phyloP scores from a whole-genome alignment of 2,113 vertebrate species.

The Gorsachius goisagi region DNA sequence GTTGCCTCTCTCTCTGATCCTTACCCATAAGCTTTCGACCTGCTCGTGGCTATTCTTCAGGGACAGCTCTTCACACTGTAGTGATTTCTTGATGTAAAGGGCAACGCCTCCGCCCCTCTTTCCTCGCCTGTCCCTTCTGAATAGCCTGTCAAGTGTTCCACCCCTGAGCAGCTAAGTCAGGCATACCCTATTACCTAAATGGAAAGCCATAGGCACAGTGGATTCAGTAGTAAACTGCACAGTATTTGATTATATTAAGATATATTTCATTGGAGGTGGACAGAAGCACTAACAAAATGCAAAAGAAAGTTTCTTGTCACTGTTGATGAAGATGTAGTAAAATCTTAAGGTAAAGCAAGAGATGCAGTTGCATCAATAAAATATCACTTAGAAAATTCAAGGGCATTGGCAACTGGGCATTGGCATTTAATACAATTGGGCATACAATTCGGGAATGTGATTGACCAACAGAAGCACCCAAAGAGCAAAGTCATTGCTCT shows the following conservation, averaged over 20 bases:
- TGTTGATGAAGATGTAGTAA: not conserved
- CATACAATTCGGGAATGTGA: not conserved
- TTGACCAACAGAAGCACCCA: not conserved
- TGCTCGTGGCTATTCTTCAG: too few relatives aligned
- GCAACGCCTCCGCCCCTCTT: too few relatives aligned
- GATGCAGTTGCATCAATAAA: not conserved
- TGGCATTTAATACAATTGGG: not conserved
- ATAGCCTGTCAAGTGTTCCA: not conserved
- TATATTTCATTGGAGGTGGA: not conserved
- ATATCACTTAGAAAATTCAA: not conserved
- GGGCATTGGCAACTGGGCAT: not conserved
- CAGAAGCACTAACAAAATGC: not conserved
- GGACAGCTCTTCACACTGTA: too few relatives aligned
- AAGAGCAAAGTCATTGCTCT: not conserved
- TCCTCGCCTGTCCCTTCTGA: too few relatives aligned
- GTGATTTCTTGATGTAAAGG: too few relatives aligned
- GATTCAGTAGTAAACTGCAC: not conserved
- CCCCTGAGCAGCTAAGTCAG: not conserved
- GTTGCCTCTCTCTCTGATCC: too few relatives aligned
- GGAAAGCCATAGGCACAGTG: not conserved
- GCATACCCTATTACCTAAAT: not conserved
- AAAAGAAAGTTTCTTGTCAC: not conserved
- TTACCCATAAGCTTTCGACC: too few relatives aligned
- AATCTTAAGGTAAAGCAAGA: not conserved
- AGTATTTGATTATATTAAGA: not conserved